Evolutionary conservation across 2,797 vertebrate genomes (phyloP), one percentile per base, ranked within the genome.

Genomic region (Gambelia wislizenii): DNA sequence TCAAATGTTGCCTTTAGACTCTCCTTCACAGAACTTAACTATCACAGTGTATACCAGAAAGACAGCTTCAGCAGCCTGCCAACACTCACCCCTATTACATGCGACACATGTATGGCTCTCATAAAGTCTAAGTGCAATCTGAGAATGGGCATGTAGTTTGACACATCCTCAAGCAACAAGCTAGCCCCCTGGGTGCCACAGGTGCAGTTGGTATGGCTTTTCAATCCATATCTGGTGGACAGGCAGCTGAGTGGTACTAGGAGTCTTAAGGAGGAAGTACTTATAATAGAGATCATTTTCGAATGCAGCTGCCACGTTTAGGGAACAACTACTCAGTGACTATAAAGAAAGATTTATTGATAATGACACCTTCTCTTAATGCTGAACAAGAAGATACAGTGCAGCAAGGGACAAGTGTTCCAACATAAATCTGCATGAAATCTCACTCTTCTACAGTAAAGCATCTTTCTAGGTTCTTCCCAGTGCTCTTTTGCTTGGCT

Each of bases 171-270:
- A 91, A 92, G 89, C 90, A 92, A 90, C 70, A 92, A 84, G 84
- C 64, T 79, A 86, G 91, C 87, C 90, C 93, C 91, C 91, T 93
- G 87, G 92, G 87, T 90, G 61, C 5, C 75, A 42, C 88, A 92
- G 6, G 13, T 89, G 90, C 82, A 79, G 44, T 16, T 12, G 79
- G 52, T 44, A 20, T 91, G 81, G 59, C 20, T 44, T 86, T 86
- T 85, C 92, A 64, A 79, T 87, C 89, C 82, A 89, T 89, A 84
- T n/a, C 20, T 30, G 27, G 54, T 49, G 25, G 84, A 76, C 89
- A 94, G 91, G 92, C 93, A 91, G 92, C 90, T 89, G 86, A 92
- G 80, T 85, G 44, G 89, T 90, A 93, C 49, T 93, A 20, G 49
- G 84, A 91, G 78, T 91, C 94, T 91, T 74, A 77, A 94, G 90